phyloP scores from a whole-genome alignment of 2,888 invertebrate genomes.

The Palloptera scutellata region DNA sequence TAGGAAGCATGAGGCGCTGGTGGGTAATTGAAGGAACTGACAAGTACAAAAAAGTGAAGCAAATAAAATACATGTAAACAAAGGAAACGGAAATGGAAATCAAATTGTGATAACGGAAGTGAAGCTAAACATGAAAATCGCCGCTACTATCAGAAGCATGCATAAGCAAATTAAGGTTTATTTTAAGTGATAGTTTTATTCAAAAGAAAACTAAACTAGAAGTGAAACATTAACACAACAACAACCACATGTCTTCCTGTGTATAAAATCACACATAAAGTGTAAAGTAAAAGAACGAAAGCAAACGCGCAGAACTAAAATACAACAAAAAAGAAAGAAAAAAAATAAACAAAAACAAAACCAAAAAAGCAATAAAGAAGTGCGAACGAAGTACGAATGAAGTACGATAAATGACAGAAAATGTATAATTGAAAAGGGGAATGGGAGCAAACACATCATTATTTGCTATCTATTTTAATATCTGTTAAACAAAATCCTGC shows the following conservation, averaged over 20 bases:
- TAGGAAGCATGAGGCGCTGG: neutral
- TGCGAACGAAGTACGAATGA: too few species aligned
- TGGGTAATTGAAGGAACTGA: neutral
- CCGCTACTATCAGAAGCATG: neutral
- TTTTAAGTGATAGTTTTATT: neutral
- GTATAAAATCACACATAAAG: conserved; percentile 1
- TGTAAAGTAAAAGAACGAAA: conserved; percentile 14
- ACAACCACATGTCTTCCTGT: conserved; percentile 29
- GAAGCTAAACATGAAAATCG: neutral
- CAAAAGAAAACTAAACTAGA: too few species aligned
- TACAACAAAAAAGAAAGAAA: too few species aligned
- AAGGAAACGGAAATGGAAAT: conserved; percentile 6
- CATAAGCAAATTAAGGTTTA: neutral
- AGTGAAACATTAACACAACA: too few species aligned
- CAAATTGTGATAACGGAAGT: conserved; percentile 5
- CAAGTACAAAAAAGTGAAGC: conserved; percentile 9
- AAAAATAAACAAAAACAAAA: too few species aligned
- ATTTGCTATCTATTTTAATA: conserved; percentile 5
- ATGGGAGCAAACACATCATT: neutral
- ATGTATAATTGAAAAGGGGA: neutral
- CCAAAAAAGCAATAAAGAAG: too few species aligned
- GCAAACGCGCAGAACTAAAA: too few species aligned
- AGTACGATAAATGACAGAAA: neutral
- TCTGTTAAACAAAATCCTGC: neutral
- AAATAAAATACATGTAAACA: neutral